A percentile compares a stretch with the other conserved stretches of the same genome.
phyloP scores from a whole-genome alignment of 2,888 invertebrate species.

The Conomelus anceps region DNA sequence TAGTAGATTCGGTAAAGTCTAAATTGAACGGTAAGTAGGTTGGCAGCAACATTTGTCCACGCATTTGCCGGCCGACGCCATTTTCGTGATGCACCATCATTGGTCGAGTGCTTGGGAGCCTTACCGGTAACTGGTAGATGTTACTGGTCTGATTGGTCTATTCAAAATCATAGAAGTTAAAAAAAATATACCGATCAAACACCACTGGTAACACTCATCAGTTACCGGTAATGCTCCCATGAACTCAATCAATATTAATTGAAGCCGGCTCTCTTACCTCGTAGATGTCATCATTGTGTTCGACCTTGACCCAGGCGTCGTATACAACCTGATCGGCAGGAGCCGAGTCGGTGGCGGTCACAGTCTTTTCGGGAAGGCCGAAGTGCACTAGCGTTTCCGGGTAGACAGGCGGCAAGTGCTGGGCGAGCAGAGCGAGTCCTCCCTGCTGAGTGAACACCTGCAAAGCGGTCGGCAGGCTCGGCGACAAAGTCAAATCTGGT shows the following conservation, averaged over 20 bases:
- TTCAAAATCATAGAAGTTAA: too few species aligned
- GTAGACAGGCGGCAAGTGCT: slow-evolving; percentile 80
- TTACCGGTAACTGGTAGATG: too few species aligned
- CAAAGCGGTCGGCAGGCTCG: slow-evolving; percentile 50
- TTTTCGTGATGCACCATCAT: not conserved
- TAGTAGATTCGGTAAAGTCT: too few species aligned
- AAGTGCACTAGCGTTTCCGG: slow-evolving; percentile 52
- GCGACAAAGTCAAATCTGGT: slow-evolving; percentile 1
- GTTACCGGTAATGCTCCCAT: not conserved
- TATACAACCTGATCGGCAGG: slow-evolving; percentile 15
- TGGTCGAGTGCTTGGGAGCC: not conserved
- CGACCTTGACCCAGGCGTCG: slow-evolving; percentile 60
- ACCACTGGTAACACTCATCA: not conserved
- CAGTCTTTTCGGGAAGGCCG: slow-evolving; percentile 11
- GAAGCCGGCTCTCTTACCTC: slow-evolving; percentile 42
- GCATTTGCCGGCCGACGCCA: not conserved
- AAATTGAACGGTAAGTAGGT: too few species aligned
- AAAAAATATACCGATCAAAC: too few species aligned
- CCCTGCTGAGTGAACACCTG: slow-evolving; percentile 84
- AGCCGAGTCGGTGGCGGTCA: slow-evolving; percentile 2
- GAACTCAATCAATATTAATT: not conserved
- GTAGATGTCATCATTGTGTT: slow-evolving; percentile 45
- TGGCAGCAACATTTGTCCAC: not conserved
- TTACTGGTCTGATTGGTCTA: too few species aligned
- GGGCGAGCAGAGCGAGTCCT: slow-evolving; percentile 80